Evolutionary conservation across 2,888 invertebrate species (phyloP).

Genomic region (Ophonus ardosiacus): DNA sequence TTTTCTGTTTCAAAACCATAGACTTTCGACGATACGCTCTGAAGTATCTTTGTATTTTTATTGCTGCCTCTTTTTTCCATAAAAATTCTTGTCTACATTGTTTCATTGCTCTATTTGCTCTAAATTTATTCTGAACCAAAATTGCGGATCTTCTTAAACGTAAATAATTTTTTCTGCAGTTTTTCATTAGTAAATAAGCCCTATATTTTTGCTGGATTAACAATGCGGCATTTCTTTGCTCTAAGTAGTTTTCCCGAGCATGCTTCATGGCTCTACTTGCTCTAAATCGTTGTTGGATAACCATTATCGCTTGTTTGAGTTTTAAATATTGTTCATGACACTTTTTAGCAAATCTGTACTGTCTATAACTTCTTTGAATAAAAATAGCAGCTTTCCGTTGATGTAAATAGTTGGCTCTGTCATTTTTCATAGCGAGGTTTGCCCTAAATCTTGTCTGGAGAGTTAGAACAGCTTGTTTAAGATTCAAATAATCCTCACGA

Average conservation of each 20-base stretch:
- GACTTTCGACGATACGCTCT: slow-evolving; percentile 71
- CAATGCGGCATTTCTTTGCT: slow-evolving; percentile 72
- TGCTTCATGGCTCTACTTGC: slow-evolving; percentile 72
- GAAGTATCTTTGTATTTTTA: slow-evolving; percentile 70
- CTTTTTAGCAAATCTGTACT: slow-evolving; percentile 71
- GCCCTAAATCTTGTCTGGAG: slow-evolving; percentile 73
- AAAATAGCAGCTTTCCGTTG: slow-evolving; percentile 71
- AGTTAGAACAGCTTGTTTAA: slow-evolving; percentile 68
- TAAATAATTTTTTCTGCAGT: slow-evolving; percentile 59
- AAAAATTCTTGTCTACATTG: slow-evolving; percentile 68
- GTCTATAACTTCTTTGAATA: slow-evolving; percentile 67
- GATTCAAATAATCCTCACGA: slow-evolving; percentile 68
- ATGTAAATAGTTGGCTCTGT: slow-evolving; percentile 70
- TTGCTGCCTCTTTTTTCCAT: slow-evolving; percentile 68
- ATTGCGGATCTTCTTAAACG: neutral
- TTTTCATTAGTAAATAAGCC: slow-evolving; percentile 71
- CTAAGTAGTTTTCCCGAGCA: slow-evolving; percentile 69
- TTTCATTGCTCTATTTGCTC: slow-evolving; percentile 69
- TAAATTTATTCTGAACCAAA: slow-evolving; percentile 17
- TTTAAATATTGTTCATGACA: slow-evolving; percentile 72
- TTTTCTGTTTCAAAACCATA: slow-evolving; percentile 72
- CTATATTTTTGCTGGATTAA: slow-evolving; percentile 75
- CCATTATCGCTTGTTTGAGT: slow-evolving; percentile 71
- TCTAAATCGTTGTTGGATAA: slow-evolving; percentile 75
- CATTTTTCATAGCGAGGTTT: slow-evolving; percentile 68